Base-by-base conservation (phyloP, 2,888 invertebrate genomes). In the Cyrtodaria siliqua region DNA sequence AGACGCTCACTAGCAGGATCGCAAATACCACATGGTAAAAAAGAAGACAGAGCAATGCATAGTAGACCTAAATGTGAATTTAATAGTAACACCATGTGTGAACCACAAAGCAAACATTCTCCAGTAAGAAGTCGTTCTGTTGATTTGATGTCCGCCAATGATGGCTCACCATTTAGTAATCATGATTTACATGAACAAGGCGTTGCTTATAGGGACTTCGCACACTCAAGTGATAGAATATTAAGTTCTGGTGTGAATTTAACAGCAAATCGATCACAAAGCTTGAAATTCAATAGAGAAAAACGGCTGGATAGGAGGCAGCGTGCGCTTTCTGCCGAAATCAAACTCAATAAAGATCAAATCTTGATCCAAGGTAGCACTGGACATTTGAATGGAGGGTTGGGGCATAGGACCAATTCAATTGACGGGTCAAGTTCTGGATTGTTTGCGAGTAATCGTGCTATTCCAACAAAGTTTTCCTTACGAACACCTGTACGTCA, bases 381-480 rank as follows among this genome's bases (percentile, higher is more conserved):
- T 9, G 18, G 50, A 20, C 4, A 12, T 33, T 33, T 33, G 12
- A 33, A 33, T 33, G 6, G 12, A 33, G 33, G 33, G 4, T 33
- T 33, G 33, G 29, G 33, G 16, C 23, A 29, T 1, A 56, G 63
- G 23, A 62, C 67, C 3, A 44, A 27, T 16, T 69, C 75, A 6
- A 52, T 69, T 6, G 63, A 74, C 27, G 63, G 61, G 9, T 72
- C 72, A 29, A 70, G 66, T 57, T 53, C 64, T 24, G 69, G 66
- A 47, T 47, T 73, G 24, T 76, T 61, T 55, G 80, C 76, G 9
- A 50, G 62, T 42, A 76, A 53, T 27, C 49, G 76, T 2, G 52
- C 66, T 24, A 49, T 64, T 47, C 66, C 80, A n/a, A 76, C 80
- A 2, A 76, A 76, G 53, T 80, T 80, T 73, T 80, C 80, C 23